Evolutionary conservation across 2,113 vertebrate genomes (phyloP).

Genomic region (Pseudolaguvia tuberculata): DNA sequence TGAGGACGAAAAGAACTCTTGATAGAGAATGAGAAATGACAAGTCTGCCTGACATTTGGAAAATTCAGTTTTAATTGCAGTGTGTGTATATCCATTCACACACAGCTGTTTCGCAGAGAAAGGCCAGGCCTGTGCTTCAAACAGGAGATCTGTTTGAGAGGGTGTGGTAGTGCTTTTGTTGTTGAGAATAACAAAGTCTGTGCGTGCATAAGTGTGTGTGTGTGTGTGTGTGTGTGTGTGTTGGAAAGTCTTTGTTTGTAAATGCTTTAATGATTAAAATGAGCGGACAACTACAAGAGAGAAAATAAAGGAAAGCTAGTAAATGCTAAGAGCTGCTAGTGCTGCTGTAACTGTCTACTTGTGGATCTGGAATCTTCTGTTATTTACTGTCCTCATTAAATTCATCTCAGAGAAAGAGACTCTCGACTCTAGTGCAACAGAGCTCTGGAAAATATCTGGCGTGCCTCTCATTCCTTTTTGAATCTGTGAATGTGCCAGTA

Average conservation of each 20-base stretch:
- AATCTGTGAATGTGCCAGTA: conserved; percentile 50
- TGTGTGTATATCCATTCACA: conserved; percentile 46
- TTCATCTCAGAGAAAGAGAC: conserved; percentile 29
- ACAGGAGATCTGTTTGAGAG: conserved; percentile 67
- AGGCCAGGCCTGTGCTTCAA: conserved; percentile 57
- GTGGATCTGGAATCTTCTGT: background rate
- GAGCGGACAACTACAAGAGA: no score
- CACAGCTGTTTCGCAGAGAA: conserved; percentile 60
- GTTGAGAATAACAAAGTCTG: conserved; percentile 17
- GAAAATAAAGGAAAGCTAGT: no score
- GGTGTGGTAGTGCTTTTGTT: background rate
- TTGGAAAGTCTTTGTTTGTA: conserved; percentile 26
- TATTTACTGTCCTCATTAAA: background rate
- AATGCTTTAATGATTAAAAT: conserved; percentile 4
- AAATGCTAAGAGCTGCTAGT: no score
- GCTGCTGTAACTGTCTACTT: background rate
- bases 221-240: conserved; percentile 33
- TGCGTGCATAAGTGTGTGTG: conserved; percentile 29
- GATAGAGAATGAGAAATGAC: background rate
- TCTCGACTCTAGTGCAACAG: conserved; percentile 54
- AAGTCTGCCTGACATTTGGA: conserved; percentile 8
- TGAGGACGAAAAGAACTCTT: background rate
- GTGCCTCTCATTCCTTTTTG: conserved; percentile 70
- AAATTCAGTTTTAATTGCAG: conserved; percentile 22
- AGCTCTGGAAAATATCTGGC: conserved; percentile 68